Evolutionary conservation across 2,797 vertebrate genomes (phyloP), one percentile per base, ranked within the genome.

Genomic region (Artibeus lituratus): DNA sequence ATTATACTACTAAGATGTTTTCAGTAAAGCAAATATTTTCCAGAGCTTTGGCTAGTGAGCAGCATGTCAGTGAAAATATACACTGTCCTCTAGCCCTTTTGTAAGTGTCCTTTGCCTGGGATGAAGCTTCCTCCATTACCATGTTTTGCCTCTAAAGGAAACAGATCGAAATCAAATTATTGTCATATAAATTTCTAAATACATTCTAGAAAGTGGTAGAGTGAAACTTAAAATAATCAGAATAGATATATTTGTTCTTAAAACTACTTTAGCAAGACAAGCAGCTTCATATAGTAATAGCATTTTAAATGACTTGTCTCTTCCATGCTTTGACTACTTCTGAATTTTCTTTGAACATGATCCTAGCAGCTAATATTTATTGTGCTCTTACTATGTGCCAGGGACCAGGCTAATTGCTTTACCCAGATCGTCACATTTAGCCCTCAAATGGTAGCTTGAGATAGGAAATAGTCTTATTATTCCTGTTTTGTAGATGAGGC

Each of bases 1-100:
- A 94, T 97, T 97, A 96, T 96, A 94, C 95, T 98, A 94, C 90
- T 97, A 98, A 98, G 96, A 98, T 98, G 98, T 98, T 99, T 99
- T 98, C 98, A 98, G 88, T 98, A 98, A 98, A 97, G 95, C 93
- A 97, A 97, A 97, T 92, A 97, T 0, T 95, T 98, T 98, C 98
- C 98, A 98, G 98, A 98, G 94, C 96, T 98, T 98, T 98, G 98
- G 98, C 97, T 97, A 88, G 95, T 97, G 89, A 98, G 93, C 95
- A 97, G 96, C 76, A 90, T 98, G 98, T 98, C 98, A 98, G 94
- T 97, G 98, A 98, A 99, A 99, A 98, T 95, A 98, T 87, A 91
- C 57, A 96, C 92, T 98, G 97, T 98, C 97, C 91, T 97, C 96
- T 94, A 98, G 98, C 96, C 97, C 97, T 98, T 96, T 98, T 97